phyloP scores from a whole-genome alignment of 30 jellyfish, hydroid and myxozoan genomes.

The Hydractinia echinata region DNA sequence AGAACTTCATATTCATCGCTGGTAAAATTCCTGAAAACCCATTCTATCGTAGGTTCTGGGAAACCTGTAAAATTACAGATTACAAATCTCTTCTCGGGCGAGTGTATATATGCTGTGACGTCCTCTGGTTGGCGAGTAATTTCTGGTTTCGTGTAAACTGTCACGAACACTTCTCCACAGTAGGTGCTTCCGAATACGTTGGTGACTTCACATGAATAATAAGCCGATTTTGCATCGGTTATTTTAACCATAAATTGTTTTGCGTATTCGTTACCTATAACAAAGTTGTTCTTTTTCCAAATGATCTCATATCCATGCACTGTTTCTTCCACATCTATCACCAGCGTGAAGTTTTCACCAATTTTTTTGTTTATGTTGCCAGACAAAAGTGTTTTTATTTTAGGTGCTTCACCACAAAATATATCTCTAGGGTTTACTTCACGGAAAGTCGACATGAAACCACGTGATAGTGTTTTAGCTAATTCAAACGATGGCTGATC shows the following conservation, averaged over 20 bases:
- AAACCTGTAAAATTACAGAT: conserved; percentile 50
- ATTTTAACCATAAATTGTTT: background rate
- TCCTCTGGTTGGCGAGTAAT: conserved; percentile 45
- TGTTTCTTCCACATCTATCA: conserved; percentile 3
- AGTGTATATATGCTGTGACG: conserved; percentile 5
- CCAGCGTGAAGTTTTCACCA: background rate
- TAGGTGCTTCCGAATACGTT: conserved; percentile 45
- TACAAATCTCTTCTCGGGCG: conserved; percentile 26
- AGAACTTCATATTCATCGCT: background rate
- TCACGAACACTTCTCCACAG: conserved; percentile 29
- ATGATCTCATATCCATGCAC: conserved; percentile 24
- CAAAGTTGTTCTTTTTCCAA: conserved; percentile 42
- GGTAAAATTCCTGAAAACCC: conserved; percentile 40
- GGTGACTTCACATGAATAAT: conserved; percentile 39
- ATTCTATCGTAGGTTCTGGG: conserved; percentile 33
- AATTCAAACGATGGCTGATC: background rate
- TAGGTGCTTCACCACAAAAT: conserved; percentile 45
- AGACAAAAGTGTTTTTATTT: conserved; percentile 31
- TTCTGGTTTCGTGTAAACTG: conserved; percentile 23
- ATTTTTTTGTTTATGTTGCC: conserved; percentile 4
- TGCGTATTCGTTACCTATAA: background rate
- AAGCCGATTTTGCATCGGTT: conserved; percentile 20
- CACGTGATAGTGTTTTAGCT: conserved; percentile 6
- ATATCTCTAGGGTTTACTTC: conserved; percentile 14
- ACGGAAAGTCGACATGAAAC: conserved; percentile 6